Evolutionary conservation across 2,888 invertebrate species (phyloP), one percentile per base, ranked within the genome.

Genomic region (Ellobium chinense): DNA sequence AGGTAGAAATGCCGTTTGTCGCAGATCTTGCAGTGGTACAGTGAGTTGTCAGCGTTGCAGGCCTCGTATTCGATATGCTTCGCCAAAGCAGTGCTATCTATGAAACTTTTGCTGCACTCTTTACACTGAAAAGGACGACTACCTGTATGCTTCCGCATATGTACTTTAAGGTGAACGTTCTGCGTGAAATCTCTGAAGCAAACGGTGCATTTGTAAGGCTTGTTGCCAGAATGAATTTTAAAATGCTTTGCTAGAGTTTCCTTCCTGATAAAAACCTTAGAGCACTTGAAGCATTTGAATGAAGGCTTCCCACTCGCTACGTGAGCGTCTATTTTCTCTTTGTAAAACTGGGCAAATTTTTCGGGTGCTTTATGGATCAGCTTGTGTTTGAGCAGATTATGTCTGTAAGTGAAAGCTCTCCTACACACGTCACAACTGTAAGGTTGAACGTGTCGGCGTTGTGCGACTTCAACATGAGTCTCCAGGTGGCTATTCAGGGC

Each of bases 61-160:
- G 79, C 79, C 31, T 79, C 79, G 39, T 79, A 66, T 70, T 78
- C 78, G 56, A 83, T 75, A 63, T 83, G 83, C 36, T 81, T 81
- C 5, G 83, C 83, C 31, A 83, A 66, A 18, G 81, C 83, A 7
- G 83, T 83, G 81, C 83, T 83, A 76, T 83, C 83, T 29, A 83
- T 78, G 54, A 83, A 83, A 39, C 81, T 74, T 60, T 46, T 39
- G 58, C 39, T 65, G 62, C 83, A 83, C 18, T 76, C 65, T 24
- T 76, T 78, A 58, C 83, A 83, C 62, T 83, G 81, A 60, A 83
- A 83, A 1, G 83, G 83, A 0, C 83, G 78, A 60, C 74, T 76
- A 7, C 83, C 83, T 2, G 83, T 83, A 68, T 83, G 83, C 39
- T 81, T 78, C 2, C 83, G 62, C 78, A 79, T 79, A 63, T 83